These are phyloP conservation scores for Ciconia stormi DNA, from an alignment of 2,113 vertebrate genomes.

Conservation along the genomic window DNA sequence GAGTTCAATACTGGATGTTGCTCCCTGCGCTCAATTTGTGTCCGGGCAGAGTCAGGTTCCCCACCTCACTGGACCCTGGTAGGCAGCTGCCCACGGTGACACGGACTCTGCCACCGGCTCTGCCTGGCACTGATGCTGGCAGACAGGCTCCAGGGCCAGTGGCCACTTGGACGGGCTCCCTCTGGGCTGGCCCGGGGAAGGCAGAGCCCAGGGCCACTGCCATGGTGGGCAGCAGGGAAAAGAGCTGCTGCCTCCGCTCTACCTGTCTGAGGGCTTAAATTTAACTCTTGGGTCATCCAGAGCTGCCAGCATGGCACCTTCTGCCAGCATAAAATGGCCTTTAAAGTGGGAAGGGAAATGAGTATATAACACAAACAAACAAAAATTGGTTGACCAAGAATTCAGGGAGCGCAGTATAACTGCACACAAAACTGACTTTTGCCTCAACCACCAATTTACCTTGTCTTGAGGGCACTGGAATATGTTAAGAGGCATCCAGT, in stretches of 20 bases:
- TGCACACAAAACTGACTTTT: slow-evolving; percentile 51
- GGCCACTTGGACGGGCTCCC: neutral
- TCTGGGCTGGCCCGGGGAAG: neutral
- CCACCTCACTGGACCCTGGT: neutral
- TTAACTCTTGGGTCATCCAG: neutral
- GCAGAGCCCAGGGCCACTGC: neutral
- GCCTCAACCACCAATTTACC: slow-evolving; percentile 70
- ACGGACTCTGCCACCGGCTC: neutral
- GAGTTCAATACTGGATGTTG: neutral
- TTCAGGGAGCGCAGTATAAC: slow-evolving; percentile 35
- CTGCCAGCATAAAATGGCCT: neutral
- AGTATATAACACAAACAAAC: slow-evolving; percentile 59
- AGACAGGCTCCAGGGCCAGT: neutral
- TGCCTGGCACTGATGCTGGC: neutral
- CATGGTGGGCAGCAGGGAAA: neutral
- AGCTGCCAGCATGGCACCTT: slow-evolving; percentile 30
- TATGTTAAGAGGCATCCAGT: slow-evolving; percentile 66
- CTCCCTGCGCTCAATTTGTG: neutral
- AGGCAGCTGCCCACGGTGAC: neutral
- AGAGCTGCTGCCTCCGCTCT: neutral
- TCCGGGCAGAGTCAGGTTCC: neutral
- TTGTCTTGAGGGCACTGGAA: slow-evolving; percentile 69
- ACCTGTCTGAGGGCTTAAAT: neutral
- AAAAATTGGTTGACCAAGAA: slow-evolving; percentile 67
- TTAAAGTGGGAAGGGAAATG: slow-evolving; percentile 57